Conservation (phyloP, 2,113 vertebrate species). For the Thomomys bottae region DNA sequence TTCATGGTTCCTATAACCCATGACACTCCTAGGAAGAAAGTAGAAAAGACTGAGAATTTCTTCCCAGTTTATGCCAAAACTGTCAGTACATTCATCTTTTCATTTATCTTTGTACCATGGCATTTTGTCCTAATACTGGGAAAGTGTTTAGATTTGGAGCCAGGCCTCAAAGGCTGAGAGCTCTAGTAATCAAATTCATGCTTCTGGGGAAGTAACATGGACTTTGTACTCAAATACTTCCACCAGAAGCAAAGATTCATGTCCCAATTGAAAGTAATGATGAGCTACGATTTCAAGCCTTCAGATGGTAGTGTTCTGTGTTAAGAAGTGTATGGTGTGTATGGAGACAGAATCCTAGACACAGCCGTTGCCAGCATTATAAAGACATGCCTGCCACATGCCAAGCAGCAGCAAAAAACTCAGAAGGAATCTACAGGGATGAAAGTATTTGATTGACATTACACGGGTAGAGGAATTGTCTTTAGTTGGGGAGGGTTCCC, state of each 20-base stretch:
- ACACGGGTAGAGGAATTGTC: no score
- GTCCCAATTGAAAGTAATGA: not conserved
- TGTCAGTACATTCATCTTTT: no score
- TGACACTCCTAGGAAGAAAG: no score
- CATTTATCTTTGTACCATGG: no score
- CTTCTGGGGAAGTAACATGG: not conserved
- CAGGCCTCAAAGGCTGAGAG: no score
- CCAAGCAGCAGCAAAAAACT: not conserved
- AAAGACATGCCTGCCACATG: not conserved
- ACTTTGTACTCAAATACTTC: not conserved
- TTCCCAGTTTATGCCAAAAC: no score
- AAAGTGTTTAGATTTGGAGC: no score
- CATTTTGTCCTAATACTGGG: no score
- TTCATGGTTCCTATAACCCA: no score
- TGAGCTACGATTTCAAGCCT: not conserved
- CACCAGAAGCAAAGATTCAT: not conserved
- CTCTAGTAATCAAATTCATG: no score
- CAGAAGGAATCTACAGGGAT: not conserved
- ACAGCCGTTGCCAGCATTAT: not conserved
- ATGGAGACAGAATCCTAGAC: not conserved
- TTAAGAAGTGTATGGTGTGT: not conserved
- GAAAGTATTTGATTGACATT: not conserved
- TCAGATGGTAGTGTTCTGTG: not conserved
- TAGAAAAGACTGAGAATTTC: no score
- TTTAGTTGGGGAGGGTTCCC: accelerated